Evolutionary conservation across 2,113 vertebrate species (phyloP), one percentile per base, ranked within the genome.

Genomic region (Rhinolophus ferrumequinum): DNA sequence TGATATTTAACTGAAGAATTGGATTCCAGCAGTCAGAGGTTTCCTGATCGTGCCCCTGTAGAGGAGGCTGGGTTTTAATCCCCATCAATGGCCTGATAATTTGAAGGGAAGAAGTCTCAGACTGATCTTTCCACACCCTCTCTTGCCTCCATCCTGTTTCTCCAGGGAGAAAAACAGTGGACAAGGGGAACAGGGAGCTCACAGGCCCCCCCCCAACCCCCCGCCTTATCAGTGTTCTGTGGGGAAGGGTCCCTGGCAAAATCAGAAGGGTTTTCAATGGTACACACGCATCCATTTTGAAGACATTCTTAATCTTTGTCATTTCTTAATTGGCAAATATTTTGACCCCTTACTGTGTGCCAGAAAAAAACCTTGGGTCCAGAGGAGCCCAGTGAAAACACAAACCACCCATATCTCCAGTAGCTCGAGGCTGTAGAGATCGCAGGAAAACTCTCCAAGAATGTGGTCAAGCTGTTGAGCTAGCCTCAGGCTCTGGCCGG

Each of bases 21-120:
- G 75, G 90, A 94, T 28, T 90, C 81, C 22, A 38, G 50, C 41
- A 76, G 90, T 82, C 70, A 47, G 90, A 84, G 92, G 80, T 52
- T 47, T 90, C n/a, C 52, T 8, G 30, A 95, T 22, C 52, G 47
- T 3, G 30, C 4, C 41, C 0, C n/a, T 64, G 94, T 80, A 88
- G 86, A 95, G 92, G 92, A 76, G 62, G 58, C 28, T 30, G 7
- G 70, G 8, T 92, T 80, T 96, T 84, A 56, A 16, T 47, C 24
- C 69, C 52, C 12, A 15, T 47, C 41, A 64, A 52, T 0, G n/a
- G 86, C 92, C 52, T 1, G 16, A 47, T n/a, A 14, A 58, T 0
- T 28, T 1, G 21, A 88, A 64, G 67, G 24, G 35, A 35, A 38
- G 56, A 54, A 47, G 28, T 41, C 77, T 58, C 22, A n/a, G 14